Conservation (phyloP, 2,797 vertebrate genomes). For the Intellagama lesueurii region DNA sequence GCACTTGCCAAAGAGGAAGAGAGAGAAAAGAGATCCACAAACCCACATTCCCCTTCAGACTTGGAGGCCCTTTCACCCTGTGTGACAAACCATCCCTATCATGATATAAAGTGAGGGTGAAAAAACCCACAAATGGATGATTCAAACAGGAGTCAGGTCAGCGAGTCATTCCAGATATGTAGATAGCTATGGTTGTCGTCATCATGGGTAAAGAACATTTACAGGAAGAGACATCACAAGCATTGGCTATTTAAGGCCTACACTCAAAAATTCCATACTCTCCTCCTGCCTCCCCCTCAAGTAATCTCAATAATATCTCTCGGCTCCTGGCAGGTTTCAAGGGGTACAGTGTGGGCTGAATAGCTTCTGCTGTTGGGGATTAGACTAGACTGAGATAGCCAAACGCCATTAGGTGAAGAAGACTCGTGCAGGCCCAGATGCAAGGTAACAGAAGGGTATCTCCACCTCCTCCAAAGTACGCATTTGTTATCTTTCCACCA, state of each 20-base stretch:
- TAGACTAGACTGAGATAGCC: conserved; percentile 10
- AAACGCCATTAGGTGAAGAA: neutral
- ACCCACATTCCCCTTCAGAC: neutral
- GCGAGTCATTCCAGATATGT: neutral
- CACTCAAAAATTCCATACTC: conserved; percentile 25
- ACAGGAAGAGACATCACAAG: neutral
- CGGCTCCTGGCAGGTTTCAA: conserved; percentile 31
- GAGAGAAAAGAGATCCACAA: neutral
- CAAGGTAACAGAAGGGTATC: neutral
- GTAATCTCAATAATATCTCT: conserved; percentile 17
- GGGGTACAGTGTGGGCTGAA: conserved; percentile 1
- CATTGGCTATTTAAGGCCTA: neutral
- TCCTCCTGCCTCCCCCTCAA: neutral
- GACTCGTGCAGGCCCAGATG: neutral
- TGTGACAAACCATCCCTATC: neutral
- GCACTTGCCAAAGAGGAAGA: neutral
- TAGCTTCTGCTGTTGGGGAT: neutral
- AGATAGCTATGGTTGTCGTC: neutral
- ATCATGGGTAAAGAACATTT: conserved; percentile 15
- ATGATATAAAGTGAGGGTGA: neutral
- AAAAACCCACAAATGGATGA: neutral
- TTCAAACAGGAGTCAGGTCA: neutral
- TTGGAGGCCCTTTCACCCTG: neutral
- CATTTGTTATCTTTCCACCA: neutral
- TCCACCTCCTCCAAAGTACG: neutral